phyloP scores from a whole-genome alignment of 2,113 vertebrate genomes.

The Eidolon helvum region DNA sequence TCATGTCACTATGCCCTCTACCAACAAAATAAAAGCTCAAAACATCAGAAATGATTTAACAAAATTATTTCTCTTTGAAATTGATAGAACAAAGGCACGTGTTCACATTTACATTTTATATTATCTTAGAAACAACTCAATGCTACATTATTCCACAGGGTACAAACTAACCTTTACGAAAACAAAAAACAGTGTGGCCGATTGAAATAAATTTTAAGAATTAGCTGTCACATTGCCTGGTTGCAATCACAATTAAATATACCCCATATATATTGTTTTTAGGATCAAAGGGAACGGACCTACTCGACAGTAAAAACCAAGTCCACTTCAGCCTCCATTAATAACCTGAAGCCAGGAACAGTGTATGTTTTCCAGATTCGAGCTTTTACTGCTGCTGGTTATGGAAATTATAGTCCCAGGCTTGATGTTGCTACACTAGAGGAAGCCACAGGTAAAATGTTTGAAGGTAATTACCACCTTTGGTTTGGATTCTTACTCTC shows the following conservation, averaged over 20 bases:
- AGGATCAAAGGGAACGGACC: constrained; percentile 98
- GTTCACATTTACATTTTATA: constrained; percentile 77
- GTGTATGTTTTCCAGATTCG: constrained; percentile 98
- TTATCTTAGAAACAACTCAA: constrained; percentile 68
- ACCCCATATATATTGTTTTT: constrained; percentile 74
- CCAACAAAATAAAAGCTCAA: constrained; percentile 53
- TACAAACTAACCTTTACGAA: constrained; percentile 59
- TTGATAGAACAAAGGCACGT: constrained; percentile 63
- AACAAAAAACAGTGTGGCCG: constrained; percentile 38
- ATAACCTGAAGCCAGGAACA: constrained; percentile 97
- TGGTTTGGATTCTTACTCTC: constrained; percentile 67
- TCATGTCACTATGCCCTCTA: not conserved
- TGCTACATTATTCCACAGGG: constrained; percentile 62
- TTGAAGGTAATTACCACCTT: constrained; percentile 72
- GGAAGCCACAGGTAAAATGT: constrained; percentile 92
- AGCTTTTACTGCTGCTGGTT: constrained; percentile 97
- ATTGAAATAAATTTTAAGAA: constrained; percentile 74
- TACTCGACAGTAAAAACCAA: constrained; percentile 97
- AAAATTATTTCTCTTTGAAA: constrained; percentile 63
- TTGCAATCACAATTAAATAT: constrained; percentile 72
- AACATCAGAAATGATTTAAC: constrained; percentile 40
- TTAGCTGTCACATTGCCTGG: constrained; percentile 65
- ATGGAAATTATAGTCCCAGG: constrained; percentile 95
- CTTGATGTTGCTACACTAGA: constrained; percentile 97
- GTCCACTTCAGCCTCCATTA: constrained; percentile 95